Evolutionary conservation across 2,888 invertebrate genomes (phyloP), one percentile per base, ranked within the genome.

Genomic region (Zaprionus bogoriensis): DNA sequence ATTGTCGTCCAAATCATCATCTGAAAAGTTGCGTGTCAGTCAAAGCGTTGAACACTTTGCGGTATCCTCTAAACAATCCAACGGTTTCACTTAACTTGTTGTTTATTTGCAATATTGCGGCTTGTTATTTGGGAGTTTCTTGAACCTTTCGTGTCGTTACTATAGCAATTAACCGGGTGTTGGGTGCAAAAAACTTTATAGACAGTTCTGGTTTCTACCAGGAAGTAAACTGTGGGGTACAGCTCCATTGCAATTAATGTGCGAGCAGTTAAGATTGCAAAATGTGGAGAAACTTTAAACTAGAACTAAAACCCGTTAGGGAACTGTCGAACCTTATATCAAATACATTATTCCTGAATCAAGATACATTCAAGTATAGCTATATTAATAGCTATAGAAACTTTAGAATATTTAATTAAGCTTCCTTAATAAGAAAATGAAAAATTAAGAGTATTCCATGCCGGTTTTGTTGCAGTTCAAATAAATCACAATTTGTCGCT

Each of bases 1-100:
- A 59, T 87, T 87, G 45, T 87, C 81, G 57, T 82, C 87, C 23
- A 74, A 57, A 44, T 89, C 88, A 75, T 88, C 88, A 79, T 90
- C 89, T 88, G 62, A 4, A 67, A 36, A 3, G 17, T 17, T 36
- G 32, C 45, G 39, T 54, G 27, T 17, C 30, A 17, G 17, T 36
- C 32, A 36, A 36, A 36, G 41, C 28, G 14, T 36, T 52, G 5
- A n/a, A 30, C n/a, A 30, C 6, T 7, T 30, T 39, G 19, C 20
- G 4, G 32, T 36, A 17, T 36, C 17, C 17, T 9, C 32, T 36
- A 36, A 36, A 17, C 32, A 36, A 36, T 10, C 7, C 3, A 19
- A 22, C 12, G n/a, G n/a, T 19, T 17, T 27, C 3, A 25, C 1
- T 12, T 38, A 6, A 19, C 19, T 32, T 17, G 30, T 47, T 67